Conservation (phyloP, 2,113 vertebrate genomes). For the Amphilophus citrinellus region DNA sequence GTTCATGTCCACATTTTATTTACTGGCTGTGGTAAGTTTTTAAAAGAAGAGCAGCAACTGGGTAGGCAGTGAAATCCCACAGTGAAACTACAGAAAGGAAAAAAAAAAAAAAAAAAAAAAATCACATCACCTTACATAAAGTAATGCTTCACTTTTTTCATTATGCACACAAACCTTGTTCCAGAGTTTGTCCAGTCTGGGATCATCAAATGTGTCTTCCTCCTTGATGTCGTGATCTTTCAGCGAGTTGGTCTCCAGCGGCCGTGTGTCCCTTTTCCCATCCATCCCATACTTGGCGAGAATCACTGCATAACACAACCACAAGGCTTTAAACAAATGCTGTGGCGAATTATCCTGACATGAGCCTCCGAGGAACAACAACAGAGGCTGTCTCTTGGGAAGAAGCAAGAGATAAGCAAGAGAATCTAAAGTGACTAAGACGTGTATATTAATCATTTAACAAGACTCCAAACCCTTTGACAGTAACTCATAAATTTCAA, state of each 20-base stretch:
- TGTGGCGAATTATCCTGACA: not conserved
- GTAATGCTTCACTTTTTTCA: not conserved
- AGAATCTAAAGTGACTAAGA: conserved; percentile 1
- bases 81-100: not conserved
- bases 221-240: conserved; percentile 81
- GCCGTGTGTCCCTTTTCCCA: conserved; percentile 87
- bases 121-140: not conserved
- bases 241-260: conserved; percentile 85
- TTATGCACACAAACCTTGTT: conserved; percentile 85
- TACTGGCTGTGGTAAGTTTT: not conserved
- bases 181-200: conserved; percentile 94
- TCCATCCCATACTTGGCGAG: conserved; percentile 94
- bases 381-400: not conserved
- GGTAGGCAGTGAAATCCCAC: not conserved
- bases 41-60: not conserved
- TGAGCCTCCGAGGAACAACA: not conserved
- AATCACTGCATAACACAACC: conserved; percentile 83
- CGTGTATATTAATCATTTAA: conserved; percentile 14
- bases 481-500: conserved; percentile 27
- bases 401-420: not conserved
- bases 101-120: not conserved
- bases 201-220: conserved; percentile 89
- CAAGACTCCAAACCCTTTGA: not conserved
- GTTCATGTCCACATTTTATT: not conserved
- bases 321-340: not conserved